Evolutionary conservation across 2,797 vertebrate species (phyloP).

Genomic region (Aythya fuligula): DNA sequence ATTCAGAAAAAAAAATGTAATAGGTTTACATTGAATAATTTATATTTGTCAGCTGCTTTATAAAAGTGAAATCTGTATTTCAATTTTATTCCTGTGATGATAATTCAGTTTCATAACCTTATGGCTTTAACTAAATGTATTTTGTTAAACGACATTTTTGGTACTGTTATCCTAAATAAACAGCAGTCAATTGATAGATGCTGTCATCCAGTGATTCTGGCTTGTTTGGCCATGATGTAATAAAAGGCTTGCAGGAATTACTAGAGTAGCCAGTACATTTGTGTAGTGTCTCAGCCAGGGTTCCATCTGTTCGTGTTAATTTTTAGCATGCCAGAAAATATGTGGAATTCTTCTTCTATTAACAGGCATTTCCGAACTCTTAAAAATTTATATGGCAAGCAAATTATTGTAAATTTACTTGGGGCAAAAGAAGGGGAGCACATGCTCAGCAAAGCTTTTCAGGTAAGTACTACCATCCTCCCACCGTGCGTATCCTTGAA

Average conservation of each 20-base stretch:
- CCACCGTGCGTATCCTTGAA: not conserved
- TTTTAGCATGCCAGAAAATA: not conserved
- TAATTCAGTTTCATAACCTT: not conserved
- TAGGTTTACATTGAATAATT: not conserved
- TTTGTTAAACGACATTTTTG: not conserved
- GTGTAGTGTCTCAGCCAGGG: not conserved
- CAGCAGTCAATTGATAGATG: not conserved
- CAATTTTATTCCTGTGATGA: not conserved
- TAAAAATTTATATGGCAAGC: constrained; percentile 92
- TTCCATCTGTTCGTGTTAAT: not conserved
- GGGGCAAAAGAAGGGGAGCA: constrained; percentile 98
- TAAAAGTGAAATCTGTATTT: not conserved
- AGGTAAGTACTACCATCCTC: constrained; percentile 80
- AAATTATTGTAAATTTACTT: constrained; percentile 96
- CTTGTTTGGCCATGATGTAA: not conserved
- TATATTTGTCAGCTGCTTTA: not conserved
- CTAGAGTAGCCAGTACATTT: not conserved
- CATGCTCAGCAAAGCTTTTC: constrained; percentile 99
- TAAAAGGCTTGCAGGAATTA: not conserved
- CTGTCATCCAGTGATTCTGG: not conserved
- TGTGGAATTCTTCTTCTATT: constrained; percentile 39
- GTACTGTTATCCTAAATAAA: not conserved
- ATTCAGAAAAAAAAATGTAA: not conserved
- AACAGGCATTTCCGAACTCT: constrained; percentile 93
- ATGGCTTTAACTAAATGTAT: not conserved